A percentile compares a stretch with the other conserved stretches of the same genome.
phyloP scores from a whole-genome alignment of 2,113 vertebrate species.

The Tinamus guttatus region DNA sequence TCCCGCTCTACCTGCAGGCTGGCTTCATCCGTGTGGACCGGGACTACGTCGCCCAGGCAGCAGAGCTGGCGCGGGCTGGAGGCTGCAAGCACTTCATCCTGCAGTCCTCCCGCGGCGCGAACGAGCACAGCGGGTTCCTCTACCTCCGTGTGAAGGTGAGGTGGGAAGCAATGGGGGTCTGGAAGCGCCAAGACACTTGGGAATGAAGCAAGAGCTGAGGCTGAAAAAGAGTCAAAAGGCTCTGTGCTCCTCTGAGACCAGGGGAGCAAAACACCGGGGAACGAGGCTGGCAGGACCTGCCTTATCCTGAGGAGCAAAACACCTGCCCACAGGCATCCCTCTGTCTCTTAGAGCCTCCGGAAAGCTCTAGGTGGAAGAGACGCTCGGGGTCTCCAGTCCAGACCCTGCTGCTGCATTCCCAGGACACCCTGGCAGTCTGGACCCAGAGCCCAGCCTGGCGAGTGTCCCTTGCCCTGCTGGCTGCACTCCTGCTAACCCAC shows the following conservation, averaged over 20 bases:
- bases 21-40: conserved; percentile 93
- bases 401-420: neutral
- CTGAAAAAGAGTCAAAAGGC: neutral
- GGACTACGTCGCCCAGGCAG: conserved; percentile 90
- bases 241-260: neutral
- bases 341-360: neutral
- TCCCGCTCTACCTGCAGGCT: conserved; percentile 67
- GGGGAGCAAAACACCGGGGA: neutral
- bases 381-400: fast-evolving
- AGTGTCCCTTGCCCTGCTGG: neutral
- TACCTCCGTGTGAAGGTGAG: conserved; percentile 91
- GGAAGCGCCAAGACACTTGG: too few species aligned
- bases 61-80: conserved; percentile 88
- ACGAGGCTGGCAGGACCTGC: neutral
- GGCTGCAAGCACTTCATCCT: conserved; percentile 91
- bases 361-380: neutral
- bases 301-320: neutral
- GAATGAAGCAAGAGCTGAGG: neutral
- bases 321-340: fast-evolving
- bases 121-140: conserved; percentile 86
- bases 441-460: neutral
- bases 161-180: neutral
- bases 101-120: conserved; percentile 87
- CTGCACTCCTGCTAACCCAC: neutral
- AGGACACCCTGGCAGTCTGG: neutral